Conservation (phyloP, 2,888 invertebrate species). For the Xylophagus ater region DNA sequence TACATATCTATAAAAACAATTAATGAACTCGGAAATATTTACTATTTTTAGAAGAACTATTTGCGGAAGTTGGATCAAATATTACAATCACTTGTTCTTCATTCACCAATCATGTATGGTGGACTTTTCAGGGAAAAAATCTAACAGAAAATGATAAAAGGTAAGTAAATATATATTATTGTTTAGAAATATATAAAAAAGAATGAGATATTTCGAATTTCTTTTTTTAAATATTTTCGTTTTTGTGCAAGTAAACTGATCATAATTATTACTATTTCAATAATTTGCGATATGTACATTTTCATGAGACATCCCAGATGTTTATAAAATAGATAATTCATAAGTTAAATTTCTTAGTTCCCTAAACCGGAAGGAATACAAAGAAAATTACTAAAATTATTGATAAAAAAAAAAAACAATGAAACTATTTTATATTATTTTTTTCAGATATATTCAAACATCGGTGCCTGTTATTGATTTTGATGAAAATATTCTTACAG, state of each 20-base stretch:
- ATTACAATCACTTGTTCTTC: constrained; percentile 45
- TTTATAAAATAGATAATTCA: background rate
- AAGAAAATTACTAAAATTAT: background rate
- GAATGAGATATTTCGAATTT: background rate
- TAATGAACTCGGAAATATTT: constrained; percentile 6
- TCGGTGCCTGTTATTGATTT: constrained; percentile 8
- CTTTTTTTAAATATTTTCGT: background rate
- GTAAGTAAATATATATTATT: constrained; percentile 28
- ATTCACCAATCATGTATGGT: constrained; percentile 43
- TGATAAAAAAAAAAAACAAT: background rate
- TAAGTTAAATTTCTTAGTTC: background rate
- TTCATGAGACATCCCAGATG: background rate
- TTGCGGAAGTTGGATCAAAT: constrained; percentile 38
- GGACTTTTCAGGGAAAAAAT: constrained; percentile 47
- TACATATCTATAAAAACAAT: no score
- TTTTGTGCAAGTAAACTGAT: background rate
- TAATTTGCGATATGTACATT: background rate
- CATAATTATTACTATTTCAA: background rate
- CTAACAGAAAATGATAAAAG: constrained; percentile 42
- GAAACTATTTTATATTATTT: constrained; percentile 3
- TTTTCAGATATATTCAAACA: constrained; percentile 20
- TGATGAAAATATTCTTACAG: constrained; percentile 11
- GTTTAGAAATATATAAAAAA: background rate
- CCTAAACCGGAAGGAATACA: background rate
- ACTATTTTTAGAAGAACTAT: constrained; percentile 13